Conservation (phyloP, 2,797 vertebrate genomes). For the Acrossocheilus wenchowensis region DNA sequence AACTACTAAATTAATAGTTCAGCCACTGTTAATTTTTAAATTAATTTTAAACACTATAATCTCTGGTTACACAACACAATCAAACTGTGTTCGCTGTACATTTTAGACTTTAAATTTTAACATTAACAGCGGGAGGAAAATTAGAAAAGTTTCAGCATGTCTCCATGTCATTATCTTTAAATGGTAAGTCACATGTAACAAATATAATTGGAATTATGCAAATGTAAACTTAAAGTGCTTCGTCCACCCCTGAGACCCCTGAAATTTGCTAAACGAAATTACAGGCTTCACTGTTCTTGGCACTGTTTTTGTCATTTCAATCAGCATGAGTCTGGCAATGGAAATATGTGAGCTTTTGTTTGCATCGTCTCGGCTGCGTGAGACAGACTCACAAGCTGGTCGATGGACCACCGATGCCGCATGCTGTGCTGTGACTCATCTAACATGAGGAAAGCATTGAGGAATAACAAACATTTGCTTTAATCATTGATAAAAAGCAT, state of each 20-base stretch:
- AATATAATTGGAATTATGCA: background rate
- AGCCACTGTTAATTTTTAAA: background rate
- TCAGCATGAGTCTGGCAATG: background rate
- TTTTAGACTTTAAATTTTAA: background rate
- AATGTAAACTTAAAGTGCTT: background rate
- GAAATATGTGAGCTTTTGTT: background rate
- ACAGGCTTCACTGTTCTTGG: background rate
- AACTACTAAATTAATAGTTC: background rate
- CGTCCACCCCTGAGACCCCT: no score
- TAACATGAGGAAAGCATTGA: background rate
- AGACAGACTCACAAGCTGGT: conserved; percentile 1
- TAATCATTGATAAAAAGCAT: background rate
- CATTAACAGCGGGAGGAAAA: background rate
- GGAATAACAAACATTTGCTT: background rate
- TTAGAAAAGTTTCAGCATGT: background rate
- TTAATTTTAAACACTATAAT: background rate
- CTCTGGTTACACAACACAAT: background rate
- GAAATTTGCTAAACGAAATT: background rate
- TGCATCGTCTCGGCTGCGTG: background rate
- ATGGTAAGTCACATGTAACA: background rate
- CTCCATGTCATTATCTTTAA: background rate
- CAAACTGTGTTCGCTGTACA: background rate
- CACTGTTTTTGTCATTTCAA: background rate
- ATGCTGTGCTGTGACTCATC: background rate
- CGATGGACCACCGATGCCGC: background rate